Evolutionary conservation across 2,888 invertebrate genomes (phyloP).

Genomic region (Pelosia muscerda): DNA sequence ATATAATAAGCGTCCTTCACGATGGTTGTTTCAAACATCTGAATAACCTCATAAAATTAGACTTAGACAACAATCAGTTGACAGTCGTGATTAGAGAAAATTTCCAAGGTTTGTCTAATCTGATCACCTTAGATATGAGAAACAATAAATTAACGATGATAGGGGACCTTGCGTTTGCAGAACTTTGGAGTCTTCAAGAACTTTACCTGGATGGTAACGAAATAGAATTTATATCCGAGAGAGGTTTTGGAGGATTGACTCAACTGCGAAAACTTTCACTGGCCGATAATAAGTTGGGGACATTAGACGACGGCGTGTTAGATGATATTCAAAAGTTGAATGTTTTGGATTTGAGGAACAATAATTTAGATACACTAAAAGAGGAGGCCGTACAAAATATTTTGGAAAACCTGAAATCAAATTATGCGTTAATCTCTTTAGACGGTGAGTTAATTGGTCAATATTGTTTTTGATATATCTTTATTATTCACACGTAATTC

Average conservation of each 20-base stretch:
- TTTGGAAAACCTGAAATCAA: slow-evolving; percentile 90
- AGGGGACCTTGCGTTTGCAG: slow-evolving; percentile 93
- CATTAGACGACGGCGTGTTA: slow-evolving; percentile 90
- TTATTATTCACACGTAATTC: slow-evolving; percentile 44
- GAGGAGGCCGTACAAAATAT: slow-evolving; percentile 91
- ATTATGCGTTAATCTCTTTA: slow-evolving; percentile 90
- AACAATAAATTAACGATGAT: slow-evolving; percentile 92
- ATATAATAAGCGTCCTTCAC: slow-evolving; percentile 93
- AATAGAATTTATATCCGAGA: slow-evolving; percentile 91
- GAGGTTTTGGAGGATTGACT: slow-evolving; percentile 92
- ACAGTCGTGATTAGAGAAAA: slow-evolving; percentile 91
- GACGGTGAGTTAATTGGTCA: slow-evolving; percentile 89
- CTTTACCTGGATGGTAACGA: slow-evolving; percentile 90
- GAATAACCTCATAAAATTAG: slow-evolving; percentile 91
- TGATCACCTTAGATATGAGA: slow-evolving; percentile 91
- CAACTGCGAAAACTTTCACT: slow-evolving; percentile 91
- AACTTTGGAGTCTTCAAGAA: slow-evolving; percentile 91
- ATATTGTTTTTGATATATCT: slow-evolving; percentile 60
- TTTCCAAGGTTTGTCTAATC: slow-evolving; percentile 91
- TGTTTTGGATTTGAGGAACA: slow-evolving; percentile 92
- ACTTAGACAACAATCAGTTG: slow-evolving; percentile 92
- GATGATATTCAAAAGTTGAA: slow-evolving; percentile 90
- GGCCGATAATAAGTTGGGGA: slow-evolving; percentile 91
- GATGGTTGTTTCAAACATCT: slow-evolving; percentile 93
- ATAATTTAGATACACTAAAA: slow-evolving; percentile 91